Evolutionary conservation across 92 coral and sea anemone species (phyloP), one percentile per base, ranked within the genome.

Genomic region (Ricordea florida): DNA sequence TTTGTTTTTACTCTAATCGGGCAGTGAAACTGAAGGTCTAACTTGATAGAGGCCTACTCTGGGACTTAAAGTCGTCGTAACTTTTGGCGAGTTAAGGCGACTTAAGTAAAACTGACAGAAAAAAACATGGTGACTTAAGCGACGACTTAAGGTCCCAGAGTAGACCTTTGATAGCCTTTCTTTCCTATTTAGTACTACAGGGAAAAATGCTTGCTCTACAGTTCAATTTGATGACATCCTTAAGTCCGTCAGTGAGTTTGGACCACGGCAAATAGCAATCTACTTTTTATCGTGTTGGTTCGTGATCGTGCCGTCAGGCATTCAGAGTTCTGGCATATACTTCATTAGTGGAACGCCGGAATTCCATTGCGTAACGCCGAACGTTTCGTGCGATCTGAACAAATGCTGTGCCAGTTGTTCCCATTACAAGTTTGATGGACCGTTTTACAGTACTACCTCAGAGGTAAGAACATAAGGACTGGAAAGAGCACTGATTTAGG

Each of bases 301-400:
- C 10, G 78, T 85, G 70, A 79, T 79, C 1, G 49, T 89, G 27
- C 96, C 91, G 0, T 63, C 71, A 22, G 91, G 85, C 3, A 9
- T 85, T 4, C 84, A 79, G 50, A 65, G 67, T 29, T 57, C 73
- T 1, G 70, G 82, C 6, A 81, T 85, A 56, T 74, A 74, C 17
- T 89, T 89, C 72, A 74, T 85, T 15, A 79, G 84, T 46, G 89
- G 85, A 13, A 76, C 85, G 1, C 96, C 96, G 2, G 32, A 23
- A 28, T 89, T 81, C 44, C 62, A 68, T 8, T 89, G 96, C 31
- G 16, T 29, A 14, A 23, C 82, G n/a, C 42, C 49, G 58, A 51
- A 20, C 27, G 33, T 26, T 11, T 24, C 32, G 20, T 85, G 91
- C 71, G 88, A 72, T 11, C 68, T 48, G 40, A 69, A 67, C 38